phyloP scores from a whole-genome alignment of 2,888 invertebrate genomes.

The Proisotoma minuta region DNA sequence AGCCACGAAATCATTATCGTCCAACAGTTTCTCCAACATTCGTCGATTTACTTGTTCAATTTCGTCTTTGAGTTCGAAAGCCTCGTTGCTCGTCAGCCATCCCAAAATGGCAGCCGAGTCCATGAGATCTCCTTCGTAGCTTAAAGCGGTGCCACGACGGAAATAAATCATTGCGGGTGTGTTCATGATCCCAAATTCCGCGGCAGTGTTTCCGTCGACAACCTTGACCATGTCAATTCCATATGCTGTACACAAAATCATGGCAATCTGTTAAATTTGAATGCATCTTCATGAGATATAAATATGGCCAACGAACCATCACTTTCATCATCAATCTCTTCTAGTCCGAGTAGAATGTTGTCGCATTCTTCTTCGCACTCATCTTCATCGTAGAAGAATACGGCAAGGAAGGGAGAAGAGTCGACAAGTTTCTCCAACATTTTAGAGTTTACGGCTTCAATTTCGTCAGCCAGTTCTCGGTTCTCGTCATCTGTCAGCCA shows the following conservation, averaged over 20 bases:
- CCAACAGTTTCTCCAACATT: slow-evolving; percentile 89
- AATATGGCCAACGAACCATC: slow-evolving; percentile 53
- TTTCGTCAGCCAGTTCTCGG: slow-evolving; percentile 86
- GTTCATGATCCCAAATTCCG: slow-evolving; percentile 74
- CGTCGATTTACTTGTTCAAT: slow-evolving; percentile 95
- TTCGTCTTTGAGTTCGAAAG: slow-evolving; percentile 91
- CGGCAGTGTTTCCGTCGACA: slow-evolving; percentile 72
- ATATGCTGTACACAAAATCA: neutral
- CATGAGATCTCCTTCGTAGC: slow-evolving; percentile 80
- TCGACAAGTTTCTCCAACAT: slow-evolving; percentile 80
- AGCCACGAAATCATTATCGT: slow-evolving; percentile 90
- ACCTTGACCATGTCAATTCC: slow-evolving; percentile 91
- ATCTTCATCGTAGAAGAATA: slow-evolving; percentile 50
- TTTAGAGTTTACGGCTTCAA: slow-evolving; percentile 83
- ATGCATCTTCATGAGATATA: neutral
- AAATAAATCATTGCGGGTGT: slow-evolving; percentile 84
- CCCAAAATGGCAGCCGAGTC: slow-evolving; percentile 79
- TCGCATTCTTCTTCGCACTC: slow-evolving; percentile 78
- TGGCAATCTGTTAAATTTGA: neutral
- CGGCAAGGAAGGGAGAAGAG: slow-evolving; percentile 80
- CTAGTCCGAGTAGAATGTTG: slow-evolving; percentile 77
- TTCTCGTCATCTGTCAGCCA: slow-evolving; percentile 92
- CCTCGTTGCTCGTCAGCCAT: slow-evolving; percentile 90
- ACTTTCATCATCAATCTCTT: slow-evolving; percentile 90
- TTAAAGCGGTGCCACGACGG: slow-evolving; percentile 72